Evolutionary conservation across 2,888 invertebrate genomes (phyloP), one percentile per base, ranked within the genome.

Genomic region (Pterostichus niger): DNA sequence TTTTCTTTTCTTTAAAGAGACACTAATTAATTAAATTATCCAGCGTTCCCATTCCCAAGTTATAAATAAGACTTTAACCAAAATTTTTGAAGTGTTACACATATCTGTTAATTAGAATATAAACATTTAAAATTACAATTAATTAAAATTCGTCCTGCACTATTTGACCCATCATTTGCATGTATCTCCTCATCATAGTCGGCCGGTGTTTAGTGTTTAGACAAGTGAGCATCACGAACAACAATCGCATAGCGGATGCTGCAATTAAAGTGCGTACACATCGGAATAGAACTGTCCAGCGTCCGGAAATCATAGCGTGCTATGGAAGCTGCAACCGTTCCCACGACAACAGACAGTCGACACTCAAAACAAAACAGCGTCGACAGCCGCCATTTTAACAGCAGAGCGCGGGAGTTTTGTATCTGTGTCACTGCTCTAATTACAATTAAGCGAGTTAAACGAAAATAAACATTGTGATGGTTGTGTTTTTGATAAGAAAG

Each of bases 181-280:
- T 71, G 9, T 44, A 71, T 40, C 13, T 11, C 40, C 15, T 71
- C 68, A 13, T 40, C 40, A 9, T 3, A 61, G 61, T 71, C 17
- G 68, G 15, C 68, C 68, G 68, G 44, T 71, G 44, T 68, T 40
- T 71, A 71, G 61, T 13, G 75, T 52, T 68, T 82, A 46, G 75
- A 77, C 75, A 81, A 80, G 80, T 83, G 83, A 68, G 81, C 79
- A 83, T 52, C 73, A 73, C 49, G 82, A 71, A 15, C 46, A 71
- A 40, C 46, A 71, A 71, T 71, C 68, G 68, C 68, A 84, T 71
- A 86, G 86, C 88, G 88, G 88, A 88, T 87, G 88, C 86, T 84
- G 85, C 86, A 88, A 88, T 88, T 88, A 88, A 87, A 86, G 85
- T 86, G 88, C 87, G 87, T 86, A 84, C 64, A 61, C 56, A 76